Base-by-base conservation (phyloP, 1,140 invertebrate species). In the Cyclargus thomasi region DNA sequence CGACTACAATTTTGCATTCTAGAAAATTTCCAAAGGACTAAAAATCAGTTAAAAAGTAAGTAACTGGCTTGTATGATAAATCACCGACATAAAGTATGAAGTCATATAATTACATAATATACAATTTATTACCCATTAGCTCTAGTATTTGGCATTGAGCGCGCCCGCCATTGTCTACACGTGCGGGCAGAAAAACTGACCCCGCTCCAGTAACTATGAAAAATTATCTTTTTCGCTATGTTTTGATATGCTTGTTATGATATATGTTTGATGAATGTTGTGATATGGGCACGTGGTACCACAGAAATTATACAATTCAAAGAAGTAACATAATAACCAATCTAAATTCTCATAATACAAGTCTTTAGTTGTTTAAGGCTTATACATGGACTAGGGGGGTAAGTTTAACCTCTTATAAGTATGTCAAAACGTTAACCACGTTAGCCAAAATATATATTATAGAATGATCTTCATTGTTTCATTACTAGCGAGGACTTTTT, bases 61-160 rank as follows among this genome's bases (percentile, higher is more conserved):
- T n/a, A n/a, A 81, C 78, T 78, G 80, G 77, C 80, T 22, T 36
- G 20, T 17, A 64, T 47, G 63, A 47, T 47, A 64, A 14, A 53
- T 83, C 76, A 35, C 75, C 67, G 67, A 67, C 36, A 21, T 64
- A 47, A 47, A 16, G 11, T 47, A 47, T 47, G 39, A 14, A 47
- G 11, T 47, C 14, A 47, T 16, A 11, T 47, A 14, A 47, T 47
- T 47, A 47, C 39, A 47, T 47, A 47, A 47, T 47, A 14, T 47
- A 16, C 39, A 47, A 7, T 47, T 47, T 47, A 47, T 47, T 16
- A 47, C 39, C 39, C 14, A 47, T 47, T 47, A 47, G 14, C 39
- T 47, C 3, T 47, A 47, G 7, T 47, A 47, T 47, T 47, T 47
- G 39, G 39, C 39, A 47, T 47, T 47, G 39, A 47, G 14, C 29